Evolutionary conservation across 2,113 vertebrate species (phyloP).

Genomic region (Bubalus kerabau): DNA sequence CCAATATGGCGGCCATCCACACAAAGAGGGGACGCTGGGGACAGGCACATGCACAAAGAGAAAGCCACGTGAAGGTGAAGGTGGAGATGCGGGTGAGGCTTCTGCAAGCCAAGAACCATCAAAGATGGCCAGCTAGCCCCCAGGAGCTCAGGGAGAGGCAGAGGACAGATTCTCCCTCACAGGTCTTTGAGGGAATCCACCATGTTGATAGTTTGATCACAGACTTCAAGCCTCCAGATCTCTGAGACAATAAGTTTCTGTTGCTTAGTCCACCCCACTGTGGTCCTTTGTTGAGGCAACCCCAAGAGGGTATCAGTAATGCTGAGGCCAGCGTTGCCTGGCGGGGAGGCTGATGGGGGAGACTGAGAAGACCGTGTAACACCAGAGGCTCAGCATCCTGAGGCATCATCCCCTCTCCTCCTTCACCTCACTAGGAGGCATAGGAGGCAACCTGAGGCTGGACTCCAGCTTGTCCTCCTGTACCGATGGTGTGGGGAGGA

Average conservation of each 20-base stretch:
- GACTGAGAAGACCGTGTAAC: neutral
- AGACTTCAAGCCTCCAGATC: neutral
- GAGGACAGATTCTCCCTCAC: neutral
- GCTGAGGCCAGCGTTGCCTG: neutral
- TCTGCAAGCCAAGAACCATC: neutral
- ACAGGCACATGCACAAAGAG: neutral
- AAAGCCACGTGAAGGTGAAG: neutral
- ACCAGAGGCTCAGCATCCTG: rapidly evolving
- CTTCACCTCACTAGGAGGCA: neutral
- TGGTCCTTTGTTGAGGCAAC: neutral
- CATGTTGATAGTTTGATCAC: neutral
- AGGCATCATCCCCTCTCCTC: neutral
- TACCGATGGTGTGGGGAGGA: neutral
- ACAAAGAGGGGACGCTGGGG: neutral
- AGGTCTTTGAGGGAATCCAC: neutral
- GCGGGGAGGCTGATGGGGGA: neutral
- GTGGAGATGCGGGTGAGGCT: rapidly evolving
- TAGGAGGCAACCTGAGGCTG: neutral
- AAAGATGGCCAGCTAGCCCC: neutral
- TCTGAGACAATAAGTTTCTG: neutral
- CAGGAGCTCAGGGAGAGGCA: neutral
- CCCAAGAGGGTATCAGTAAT: neutral
- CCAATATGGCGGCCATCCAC: neutral
- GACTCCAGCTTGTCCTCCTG: neutral
- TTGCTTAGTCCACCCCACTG: neutral